These are phyloP conservation scores for Paramisgurnus dabryanus DNA, from an alignment of 2,113 vertebrate species.

Conservation along the genomic window DNA sequence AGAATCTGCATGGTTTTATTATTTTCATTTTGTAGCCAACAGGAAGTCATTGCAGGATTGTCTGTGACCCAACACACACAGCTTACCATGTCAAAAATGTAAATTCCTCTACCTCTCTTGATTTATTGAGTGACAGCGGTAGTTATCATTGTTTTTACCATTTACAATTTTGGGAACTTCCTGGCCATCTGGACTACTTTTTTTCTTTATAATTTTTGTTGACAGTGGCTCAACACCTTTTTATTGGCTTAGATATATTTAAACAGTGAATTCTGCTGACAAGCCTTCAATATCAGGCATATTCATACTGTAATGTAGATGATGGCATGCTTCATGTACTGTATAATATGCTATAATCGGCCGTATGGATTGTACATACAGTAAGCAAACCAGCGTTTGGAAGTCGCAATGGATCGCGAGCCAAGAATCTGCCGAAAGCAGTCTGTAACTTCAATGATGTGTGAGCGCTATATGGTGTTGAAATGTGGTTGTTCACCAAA, in stretches of 20 bases:
- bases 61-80: constrained; percentile 22
- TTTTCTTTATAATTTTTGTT: background rate
- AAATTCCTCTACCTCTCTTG: too few relatives aligned
- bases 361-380: constrained; percentile 11
- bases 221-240: background rate
- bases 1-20: background rate
- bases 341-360: constrained; percentile 13
- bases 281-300: constrained; percentile 5
- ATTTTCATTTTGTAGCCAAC: background rate
- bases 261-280: background rate
- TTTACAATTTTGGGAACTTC: background rate
- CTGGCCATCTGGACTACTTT: background rate
- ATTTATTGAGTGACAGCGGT: background rate
- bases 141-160: background rate
- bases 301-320: background rate
- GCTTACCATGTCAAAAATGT: background rate
- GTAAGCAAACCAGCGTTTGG: constrained; percentile 48
- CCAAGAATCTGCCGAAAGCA: constrained; percentile 37
- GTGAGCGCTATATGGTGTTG: constrained; percentile 19
- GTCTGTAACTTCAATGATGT: constrained; percentile 24
- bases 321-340: background rate
- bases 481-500: constrained; percentile 44
- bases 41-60: background rate
- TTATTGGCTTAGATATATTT: background rate
- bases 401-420: constrained; percentile 17